Conservation (phyloP, 2,113 vertebrate genomes). For the Proterorhinus semilunaris region DNA sequence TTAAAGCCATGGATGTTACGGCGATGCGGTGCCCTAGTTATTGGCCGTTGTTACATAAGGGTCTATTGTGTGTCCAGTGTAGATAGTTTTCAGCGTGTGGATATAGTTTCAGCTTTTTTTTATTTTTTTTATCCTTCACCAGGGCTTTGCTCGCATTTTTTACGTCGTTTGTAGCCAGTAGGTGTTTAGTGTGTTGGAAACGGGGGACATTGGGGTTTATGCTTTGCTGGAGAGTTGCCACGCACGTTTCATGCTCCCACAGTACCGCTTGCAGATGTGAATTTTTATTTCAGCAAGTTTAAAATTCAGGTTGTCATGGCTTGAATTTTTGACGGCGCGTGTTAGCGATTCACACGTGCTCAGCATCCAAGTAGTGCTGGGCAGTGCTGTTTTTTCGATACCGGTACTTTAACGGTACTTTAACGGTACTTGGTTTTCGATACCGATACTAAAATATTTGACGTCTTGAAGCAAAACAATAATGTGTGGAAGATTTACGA, state of each 20-base stretch:
- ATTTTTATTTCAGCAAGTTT: slow-evolving; percentile 19
- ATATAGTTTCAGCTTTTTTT: slow-evolving; percentile 29
- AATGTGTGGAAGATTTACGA: no score
- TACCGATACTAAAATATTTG: no score
- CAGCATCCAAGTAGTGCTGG: no score
- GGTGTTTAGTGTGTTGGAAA: slow-evolving; percentile 44
- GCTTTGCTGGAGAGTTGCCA: slow-evolving; percentile 30
- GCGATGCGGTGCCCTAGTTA: slow-evolving; percentile 43
- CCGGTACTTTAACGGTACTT: no score
- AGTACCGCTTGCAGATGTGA: slow-evolving; percentile 46
- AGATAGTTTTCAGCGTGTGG: slow-evolving; percentile 18
- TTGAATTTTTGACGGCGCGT: neutral
- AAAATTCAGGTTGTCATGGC: slow-evolving; percentile 19
- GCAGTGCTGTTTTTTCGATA: no score
- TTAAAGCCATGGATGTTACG: slow-evolving; percentile 43
- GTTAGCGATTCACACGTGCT: no score
- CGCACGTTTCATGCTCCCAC: slow-evolving; percentile 28
- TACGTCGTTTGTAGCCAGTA: slow-evolving; percentile 34
- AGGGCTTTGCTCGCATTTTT: slow-evolving; percentile 20
- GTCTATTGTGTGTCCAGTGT: slow-evolving; percentile 27
- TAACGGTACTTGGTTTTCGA: neutral
- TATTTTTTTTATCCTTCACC: slow-evolving; percentile 26
- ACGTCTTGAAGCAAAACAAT: no score
- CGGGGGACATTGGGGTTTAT: slow-evolving; percentile 34
- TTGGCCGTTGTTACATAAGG: slow-evolving; percentile 16